Evolutionary conservation across 2,113 vertebrate species (phyloP).

Genomic region (Calonectris borealis): DNA sequence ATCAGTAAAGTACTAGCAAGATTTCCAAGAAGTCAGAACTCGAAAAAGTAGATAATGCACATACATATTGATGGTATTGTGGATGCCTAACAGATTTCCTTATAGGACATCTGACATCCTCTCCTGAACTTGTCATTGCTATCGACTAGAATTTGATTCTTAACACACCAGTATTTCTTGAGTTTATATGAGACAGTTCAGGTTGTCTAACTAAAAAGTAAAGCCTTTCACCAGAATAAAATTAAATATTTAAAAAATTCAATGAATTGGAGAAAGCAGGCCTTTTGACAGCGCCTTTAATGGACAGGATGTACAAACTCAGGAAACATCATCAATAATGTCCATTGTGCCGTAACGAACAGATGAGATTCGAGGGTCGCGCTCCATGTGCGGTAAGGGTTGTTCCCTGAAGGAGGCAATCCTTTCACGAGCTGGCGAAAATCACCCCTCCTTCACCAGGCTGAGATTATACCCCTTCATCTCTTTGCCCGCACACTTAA

Average conservation of each 20-base stretch:
- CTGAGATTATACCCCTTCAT: neutral
- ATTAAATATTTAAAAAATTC: neutral
- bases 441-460: neutral
- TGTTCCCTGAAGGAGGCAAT: neutral
- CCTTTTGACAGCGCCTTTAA: neutral
- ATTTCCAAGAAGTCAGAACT: neutral
- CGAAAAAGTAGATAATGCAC: neutral
- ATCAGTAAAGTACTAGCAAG: neutral
- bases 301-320: neutral
- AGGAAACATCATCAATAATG: neutral
- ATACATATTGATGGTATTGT: too few relatives aligned
- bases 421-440: neutral
- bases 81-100: neutral
- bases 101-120: neutral
- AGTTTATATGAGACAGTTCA: neutral
- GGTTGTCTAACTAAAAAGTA: neutral
- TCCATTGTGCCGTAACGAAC: fast-evolving
- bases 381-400: neutral
- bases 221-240: neutral
- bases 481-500: too few relatives aligned
- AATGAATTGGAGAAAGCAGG: neutral
- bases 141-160: neutral
- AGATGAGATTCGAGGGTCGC: too few relatives aligned
- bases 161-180: neutral
- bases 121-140: neutral